Percentiles rank a stretch among this genome's conserved stretches.
Conservation (phyloP, 2,113 vertebrate species). For the Gulo gulo region DNA sequence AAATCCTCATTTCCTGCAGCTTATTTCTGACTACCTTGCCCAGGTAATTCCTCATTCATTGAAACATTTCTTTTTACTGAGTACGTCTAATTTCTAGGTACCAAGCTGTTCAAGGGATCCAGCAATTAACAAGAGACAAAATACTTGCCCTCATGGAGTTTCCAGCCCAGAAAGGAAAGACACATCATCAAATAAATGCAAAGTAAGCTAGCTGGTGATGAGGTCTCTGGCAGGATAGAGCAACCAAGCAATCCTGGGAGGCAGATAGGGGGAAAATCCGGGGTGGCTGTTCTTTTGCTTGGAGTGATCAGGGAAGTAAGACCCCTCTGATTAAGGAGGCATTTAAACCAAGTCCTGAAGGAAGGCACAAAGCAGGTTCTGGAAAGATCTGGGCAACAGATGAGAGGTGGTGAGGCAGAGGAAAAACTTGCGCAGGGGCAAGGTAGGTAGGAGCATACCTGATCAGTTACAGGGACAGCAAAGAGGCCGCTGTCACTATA, state of each 20-base stretch:
- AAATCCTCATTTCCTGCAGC: not conserved
- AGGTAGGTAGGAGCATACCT: not conserved
- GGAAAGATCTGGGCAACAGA: not conserved
- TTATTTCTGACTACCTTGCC: not conserved
- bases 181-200: slow-evolving; percentile 14
- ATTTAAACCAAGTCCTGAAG: slow-evolving; percentile 5
- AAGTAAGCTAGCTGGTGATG: not conserved
- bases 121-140: not conserved
- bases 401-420: not conserved
- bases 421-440: not conserved
- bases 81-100: not conserved
- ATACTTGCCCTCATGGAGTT: not conserved
- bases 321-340: not conserved
- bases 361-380: not conserved
- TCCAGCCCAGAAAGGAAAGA: not conserved
- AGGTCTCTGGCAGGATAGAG: not conserved
- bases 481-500: not conserved
- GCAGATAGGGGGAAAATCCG: no score
- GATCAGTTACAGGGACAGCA: not conserved
- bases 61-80: not conserved
- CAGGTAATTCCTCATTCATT: not conserved
- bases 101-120: not conserved
- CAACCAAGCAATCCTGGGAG: not conserved
- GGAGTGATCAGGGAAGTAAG: not conserved
- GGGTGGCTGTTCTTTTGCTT: not conserved